Evolutionary conservation across 2,113 vertebrate genomes (phyloP).

Genomic region (Phalacrocorax pelagicus): DNA sequence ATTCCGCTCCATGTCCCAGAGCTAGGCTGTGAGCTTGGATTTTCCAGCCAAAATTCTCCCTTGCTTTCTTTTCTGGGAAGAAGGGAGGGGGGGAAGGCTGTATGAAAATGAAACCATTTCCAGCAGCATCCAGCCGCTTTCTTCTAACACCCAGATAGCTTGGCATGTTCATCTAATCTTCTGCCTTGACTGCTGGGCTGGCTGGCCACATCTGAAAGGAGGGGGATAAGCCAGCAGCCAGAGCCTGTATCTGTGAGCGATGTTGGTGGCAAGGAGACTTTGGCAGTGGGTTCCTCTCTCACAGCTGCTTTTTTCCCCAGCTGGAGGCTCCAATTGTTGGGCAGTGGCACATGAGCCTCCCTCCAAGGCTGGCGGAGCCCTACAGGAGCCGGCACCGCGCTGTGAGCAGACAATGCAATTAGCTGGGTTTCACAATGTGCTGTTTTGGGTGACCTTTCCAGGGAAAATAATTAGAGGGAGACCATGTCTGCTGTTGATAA

Average conservation of each 20-base stretch:
- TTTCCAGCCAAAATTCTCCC: not conserved
- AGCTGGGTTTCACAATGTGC: constrained; percentile 1
- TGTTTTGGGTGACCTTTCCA: constrained; percentile 53
- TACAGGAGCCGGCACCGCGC: not conserved
- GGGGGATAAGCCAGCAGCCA: not conserved
- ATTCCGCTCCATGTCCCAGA: not conserved
- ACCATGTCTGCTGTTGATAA: constrained; percentile 51
- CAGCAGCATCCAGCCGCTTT: not conserved
- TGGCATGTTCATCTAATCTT: not conserved
- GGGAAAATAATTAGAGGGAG: constrained; percentile 66
- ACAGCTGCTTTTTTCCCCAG: not conserved
- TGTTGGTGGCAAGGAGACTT: constrained; percentile 13
- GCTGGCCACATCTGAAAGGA: constrained; percentile 17
- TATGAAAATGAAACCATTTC: not conserved
- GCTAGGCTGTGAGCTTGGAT: not conserved
- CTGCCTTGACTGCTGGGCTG: constrained; percentile 6
- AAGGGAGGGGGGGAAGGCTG: too few species aligned
- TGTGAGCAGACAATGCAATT: constrained; percentile 56
- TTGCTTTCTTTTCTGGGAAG: not conserved
- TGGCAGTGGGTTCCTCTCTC: constrained; percentile 4
- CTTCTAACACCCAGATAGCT: not conserved
- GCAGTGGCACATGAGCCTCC: not conserved
- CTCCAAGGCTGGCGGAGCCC: accelerated
- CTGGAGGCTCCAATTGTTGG: constrained; percentile 18
- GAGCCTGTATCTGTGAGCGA: not conserved